Base-by-base conservation (phyloP, 2,888 invertebrate genomes). In the Alcis repandata region DNA sequence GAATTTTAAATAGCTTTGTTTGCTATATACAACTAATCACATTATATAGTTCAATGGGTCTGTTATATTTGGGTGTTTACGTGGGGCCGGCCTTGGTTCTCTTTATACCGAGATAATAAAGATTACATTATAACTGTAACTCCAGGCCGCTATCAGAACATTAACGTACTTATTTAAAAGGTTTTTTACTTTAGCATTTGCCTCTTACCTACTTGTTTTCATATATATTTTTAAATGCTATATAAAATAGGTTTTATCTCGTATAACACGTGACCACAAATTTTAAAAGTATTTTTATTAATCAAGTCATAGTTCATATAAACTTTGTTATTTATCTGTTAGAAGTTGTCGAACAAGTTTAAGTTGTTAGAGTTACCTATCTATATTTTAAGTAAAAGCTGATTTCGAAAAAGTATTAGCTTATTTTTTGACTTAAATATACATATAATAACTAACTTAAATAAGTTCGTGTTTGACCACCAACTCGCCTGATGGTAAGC, bases 41-140 rank as follows among this genome's bases (percentile, higher is more conserved):
- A 15, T 27, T 8, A 22, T 22, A 13, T 49, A 33, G 49, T 49
- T 49, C 49, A 49, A 49, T 49, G 33, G 49, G 49, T 49, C 17
- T 33, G 33, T 17, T 33, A 33, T 19, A 33, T 49, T 49, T 11
- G 33, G 33, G 6, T 49, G 33, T 49, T 49, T 49, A 33, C 19
- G 32, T 49, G 33, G 48, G 8, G 10, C 11, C 17, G 49, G 11
- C 49, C 49, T 49, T 49, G 49, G 32, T 11, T 17, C 17, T 33
- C 17, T 49, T 27, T 13, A 27, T 46, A 19, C 9, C 9, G 2
- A 43, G 43, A 43, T 43, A 17, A 9, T 27, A 17, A 48, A 13
- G 32, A 51, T 59, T 38, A 41, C 17, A 38, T 27, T 22, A 17
- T 32, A 33, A 46, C 20, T 11, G 19, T 56, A 33, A 20, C 43